A percentile compares a stretch with the other conserved stretches of the same genome.
phyloP scores from a whole-genome alignment of 2,113 vertebrate genomes.

The Hydropotes inermis region DNA sequence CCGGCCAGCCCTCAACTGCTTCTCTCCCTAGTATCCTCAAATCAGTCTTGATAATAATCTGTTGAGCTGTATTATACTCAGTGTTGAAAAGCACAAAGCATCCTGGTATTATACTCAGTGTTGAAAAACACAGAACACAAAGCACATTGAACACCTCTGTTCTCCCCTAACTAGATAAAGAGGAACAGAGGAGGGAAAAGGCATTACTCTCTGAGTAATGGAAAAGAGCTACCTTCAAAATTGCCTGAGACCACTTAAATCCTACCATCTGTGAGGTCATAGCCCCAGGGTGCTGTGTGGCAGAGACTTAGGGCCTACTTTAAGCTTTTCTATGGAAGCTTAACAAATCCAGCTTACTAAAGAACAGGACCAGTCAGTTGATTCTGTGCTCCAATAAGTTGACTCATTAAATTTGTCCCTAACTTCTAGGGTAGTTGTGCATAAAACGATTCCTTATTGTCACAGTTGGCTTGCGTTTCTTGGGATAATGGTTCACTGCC shows the following conservation, averaged over 20 bases:
- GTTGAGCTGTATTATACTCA: not conserved
- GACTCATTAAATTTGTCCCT: not conserved
- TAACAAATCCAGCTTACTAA: not conserved
- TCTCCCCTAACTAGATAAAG: not conserved
- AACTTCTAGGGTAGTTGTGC: not conserved
- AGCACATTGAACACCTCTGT: not conserved
- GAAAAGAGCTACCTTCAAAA: not conserved
- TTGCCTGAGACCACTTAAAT: not conserved
- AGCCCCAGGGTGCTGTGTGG: not conserved
- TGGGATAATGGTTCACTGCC: not conserved
- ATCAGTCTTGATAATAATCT: constrained; percentile 17
- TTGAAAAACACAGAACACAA: not conserved
- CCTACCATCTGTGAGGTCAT: not conserved
- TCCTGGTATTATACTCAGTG: not conserved
- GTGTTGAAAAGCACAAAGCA: not conserved
- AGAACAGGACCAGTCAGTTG: not conserved
- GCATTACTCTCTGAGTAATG: not conserved
- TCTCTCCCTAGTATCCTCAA: not conserved
- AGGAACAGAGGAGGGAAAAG: not conserved
- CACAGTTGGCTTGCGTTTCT: not conserved
- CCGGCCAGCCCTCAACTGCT: not conserved
- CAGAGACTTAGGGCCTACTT: not conserved
- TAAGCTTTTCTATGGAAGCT: not conserved
- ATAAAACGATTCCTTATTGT: not conserved
- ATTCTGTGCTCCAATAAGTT: not conserved